A percentile compares a stretch with the other conserved stretches of the same genome.
These are phyloP conservation scores for Tiaroga cobitis DNA, from an alignment of 2,797 vertebrate species.

Conservation along the genomic window DNA sequence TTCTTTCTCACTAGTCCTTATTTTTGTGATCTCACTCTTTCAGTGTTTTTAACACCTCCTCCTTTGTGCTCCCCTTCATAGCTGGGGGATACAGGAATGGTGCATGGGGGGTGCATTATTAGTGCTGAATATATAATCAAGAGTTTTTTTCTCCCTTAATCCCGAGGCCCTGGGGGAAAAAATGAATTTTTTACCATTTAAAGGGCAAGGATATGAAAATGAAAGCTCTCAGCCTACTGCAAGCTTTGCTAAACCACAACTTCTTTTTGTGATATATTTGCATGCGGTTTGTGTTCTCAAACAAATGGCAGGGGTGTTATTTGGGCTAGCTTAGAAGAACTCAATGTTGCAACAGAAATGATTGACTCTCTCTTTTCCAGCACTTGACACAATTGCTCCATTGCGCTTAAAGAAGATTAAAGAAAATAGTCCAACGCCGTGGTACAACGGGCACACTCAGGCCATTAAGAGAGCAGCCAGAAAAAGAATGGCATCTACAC, in stretches of 20 bases:
- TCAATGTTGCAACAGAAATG: too few species aligned
- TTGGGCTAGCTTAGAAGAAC: too few species aligned
- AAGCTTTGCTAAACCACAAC: slow-evolving; percentile 6
- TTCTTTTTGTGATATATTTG: slow-evolving; percentile 2
- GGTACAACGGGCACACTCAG: too few species aligned
- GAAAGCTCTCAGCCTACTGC: slow-evolving; percentile 53
- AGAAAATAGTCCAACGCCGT: too few species aligned
- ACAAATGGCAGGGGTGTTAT: slow-evolving; percentile 25
- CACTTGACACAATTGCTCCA: too few species aligned
- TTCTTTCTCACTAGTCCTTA: slow-evolving; percentile 32
- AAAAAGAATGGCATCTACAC: too few species aligned
- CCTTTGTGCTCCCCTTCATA: slow-evolving; percentile 30
- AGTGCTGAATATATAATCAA: slow-evolving; percentile 65
- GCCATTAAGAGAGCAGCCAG: too few species aligned
- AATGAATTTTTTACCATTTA: slow-evolving; percentile 54
- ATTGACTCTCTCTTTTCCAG: too few species aligned
- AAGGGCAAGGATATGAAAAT: slow-evolving; percentile 63
- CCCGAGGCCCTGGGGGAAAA: slow-evolving; percentile 58
- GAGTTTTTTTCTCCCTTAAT: slow-evolving; percentile 55
- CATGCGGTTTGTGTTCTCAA: neutral
- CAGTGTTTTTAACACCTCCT: slow-evolving; percentile 33
- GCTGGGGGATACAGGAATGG: slow-evolving; percentile 22
- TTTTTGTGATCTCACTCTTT: slow-evolving; percentile 25
- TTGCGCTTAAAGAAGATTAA: too few species aligned
- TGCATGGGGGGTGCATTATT: slow-evolving; percentile 69